Conservation (phyloP, 2,888 invertebrate species). For the Leptodirus hochenwartii region DNA sequence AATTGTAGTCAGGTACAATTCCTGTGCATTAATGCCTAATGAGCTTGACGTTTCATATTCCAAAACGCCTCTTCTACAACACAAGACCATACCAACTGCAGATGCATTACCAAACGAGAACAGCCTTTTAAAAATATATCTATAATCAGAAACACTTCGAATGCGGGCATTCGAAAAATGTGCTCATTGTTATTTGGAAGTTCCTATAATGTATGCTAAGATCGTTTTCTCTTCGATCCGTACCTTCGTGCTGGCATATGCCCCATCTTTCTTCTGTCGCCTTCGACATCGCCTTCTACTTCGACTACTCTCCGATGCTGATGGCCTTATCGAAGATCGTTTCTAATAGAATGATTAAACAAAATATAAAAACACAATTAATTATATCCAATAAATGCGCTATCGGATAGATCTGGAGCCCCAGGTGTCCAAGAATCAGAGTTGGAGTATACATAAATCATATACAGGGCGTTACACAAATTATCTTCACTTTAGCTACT, state of each 20-base stretch:
- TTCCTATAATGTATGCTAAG: slow-evolving; percentile 8
- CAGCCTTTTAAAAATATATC: slow-evolving; percentile 15
- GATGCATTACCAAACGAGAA: no score
- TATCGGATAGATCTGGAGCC: slow-evolving; percentile 22
- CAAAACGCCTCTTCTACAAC: no score
- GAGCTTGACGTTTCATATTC: slow-evolving; percentile 9
- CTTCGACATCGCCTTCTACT: no score
- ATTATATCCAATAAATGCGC: slow-evolving; percentile 27
- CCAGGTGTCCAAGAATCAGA: slow-evolving; percentile 26
- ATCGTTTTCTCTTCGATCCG: slow-evolving; percentile 7
- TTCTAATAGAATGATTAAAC: slow-evolving; percentile 29
- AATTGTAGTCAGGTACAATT: no score
- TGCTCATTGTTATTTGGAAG: slow-evolving; percentile 15
- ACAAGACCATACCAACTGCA: no score
- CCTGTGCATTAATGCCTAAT: slow-evolving; percentile 8
- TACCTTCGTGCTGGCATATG: slow-evolving; percentile 5
- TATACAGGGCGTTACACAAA: no score
- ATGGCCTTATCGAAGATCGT: slow-evolving; percentile 17
- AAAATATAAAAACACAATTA: slow-evolving; percentile 31
- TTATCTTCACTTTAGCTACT: no score
- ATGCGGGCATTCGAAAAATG: slow-evolving; percentile 24
- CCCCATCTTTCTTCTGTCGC: no score
- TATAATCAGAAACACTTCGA: slow-evolving; percentile 20
- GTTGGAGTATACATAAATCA: no score
- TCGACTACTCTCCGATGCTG: slow-evolving; percentile 10